Evolutionary conservation across 64 coral and sea anemone genomes (phyloP), one percentile per base, ranked within the genome.

Genomic region (Dendronephthya gigantea): DNA sequence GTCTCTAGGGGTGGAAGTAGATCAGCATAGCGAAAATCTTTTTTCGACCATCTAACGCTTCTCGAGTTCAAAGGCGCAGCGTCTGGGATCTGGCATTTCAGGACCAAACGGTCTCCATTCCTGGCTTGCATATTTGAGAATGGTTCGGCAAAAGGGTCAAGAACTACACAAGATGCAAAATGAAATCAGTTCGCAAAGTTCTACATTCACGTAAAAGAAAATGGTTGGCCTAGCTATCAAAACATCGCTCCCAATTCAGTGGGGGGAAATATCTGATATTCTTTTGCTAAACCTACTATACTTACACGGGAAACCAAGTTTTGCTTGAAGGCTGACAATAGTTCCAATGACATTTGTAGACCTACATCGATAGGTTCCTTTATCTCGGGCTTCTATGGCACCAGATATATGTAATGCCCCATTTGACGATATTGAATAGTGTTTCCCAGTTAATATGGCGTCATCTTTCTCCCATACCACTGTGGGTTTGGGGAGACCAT

Each of bases 381-480:
- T 17, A 17, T 79, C 72, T 79, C 72, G 30, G 4, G 25, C 31
- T 10, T 79, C 10, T 5, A 35, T 17, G 25, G 72, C 72, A 79
- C 36, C 6, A 29, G 29, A 11, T 9, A 79, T 79, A 29, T 19
- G 19, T 33, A 79, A 35, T 34, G 30, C 36, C 14, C 72, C 72
- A 79, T 79, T 39, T 7, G 36, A 34, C 9, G 36, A 34, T 6
- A 36, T 79, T 36, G 72, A 36, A 29, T 36, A 29, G 36, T 79
- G 72, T 17, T 39, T 34, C 7, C 72, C 72, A 15, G 72, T 79
- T 2, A 79, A 15, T 30, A 79, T 14, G 11, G 37, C 29, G 22
- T 19, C 72, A 79, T 79, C 72, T 79, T 79, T 79, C 29, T 39
- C 36, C 72, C 72, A 79, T 14, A 79, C 72, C 32, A 79, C 36